These are phyloP conservation scores for Sarcophaga variegata DNA, from an alignment of 2,888 invertebrate genomes.

Conservation along the genomic window DNA sequence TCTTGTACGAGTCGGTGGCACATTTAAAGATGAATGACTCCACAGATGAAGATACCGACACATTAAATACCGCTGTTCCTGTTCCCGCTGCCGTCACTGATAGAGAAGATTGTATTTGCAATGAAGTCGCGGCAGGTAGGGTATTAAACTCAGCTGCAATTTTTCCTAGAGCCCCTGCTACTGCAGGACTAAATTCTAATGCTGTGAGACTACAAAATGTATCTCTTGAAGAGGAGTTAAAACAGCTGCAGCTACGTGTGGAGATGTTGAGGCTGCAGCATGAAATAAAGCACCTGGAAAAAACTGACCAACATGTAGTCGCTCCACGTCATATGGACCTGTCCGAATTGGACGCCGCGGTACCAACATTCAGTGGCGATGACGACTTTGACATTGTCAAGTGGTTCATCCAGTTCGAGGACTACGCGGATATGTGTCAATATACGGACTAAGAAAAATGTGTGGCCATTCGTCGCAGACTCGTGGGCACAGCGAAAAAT, in stretches of 20 bases:
- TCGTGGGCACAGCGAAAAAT: conserved; percentile 34
- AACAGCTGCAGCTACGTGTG: not conserved
- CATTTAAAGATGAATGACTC: not conserved
- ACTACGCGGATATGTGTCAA: conserved; percentile 15
- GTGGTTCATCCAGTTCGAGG: conserved; percentile 44
- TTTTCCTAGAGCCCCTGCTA: no score
- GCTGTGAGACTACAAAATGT: no score
- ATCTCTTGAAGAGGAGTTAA: conserved; percentile 3
- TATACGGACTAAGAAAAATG: conserved; percentile 1
- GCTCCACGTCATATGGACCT: conserved; percentile 5
- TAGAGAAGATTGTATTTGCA: no score
- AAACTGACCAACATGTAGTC: not conserved
- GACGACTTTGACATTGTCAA: conserved; percentile 17
- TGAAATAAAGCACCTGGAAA: not conserved
- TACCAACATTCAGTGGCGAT: conserved; percentile 36
- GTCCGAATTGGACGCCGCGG: conserved; percentile 38
- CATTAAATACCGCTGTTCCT: no score
- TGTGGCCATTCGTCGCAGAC: conserved; percentile 9
- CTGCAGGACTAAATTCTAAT: no score
- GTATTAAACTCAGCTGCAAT: no score
- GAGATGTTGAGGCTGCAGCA: conserved; percentile 1
- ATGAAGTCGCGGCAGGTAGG: no score
- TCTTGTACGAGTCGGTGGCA: not conserved
- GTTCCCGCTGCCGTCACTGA: not conserved
- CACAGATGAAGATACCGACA: not conserved